Evolutionary conservation across 2,888 invertebrate genomes (phyloP).

Genomic region (Lasioglossum vierecki): DNA sequence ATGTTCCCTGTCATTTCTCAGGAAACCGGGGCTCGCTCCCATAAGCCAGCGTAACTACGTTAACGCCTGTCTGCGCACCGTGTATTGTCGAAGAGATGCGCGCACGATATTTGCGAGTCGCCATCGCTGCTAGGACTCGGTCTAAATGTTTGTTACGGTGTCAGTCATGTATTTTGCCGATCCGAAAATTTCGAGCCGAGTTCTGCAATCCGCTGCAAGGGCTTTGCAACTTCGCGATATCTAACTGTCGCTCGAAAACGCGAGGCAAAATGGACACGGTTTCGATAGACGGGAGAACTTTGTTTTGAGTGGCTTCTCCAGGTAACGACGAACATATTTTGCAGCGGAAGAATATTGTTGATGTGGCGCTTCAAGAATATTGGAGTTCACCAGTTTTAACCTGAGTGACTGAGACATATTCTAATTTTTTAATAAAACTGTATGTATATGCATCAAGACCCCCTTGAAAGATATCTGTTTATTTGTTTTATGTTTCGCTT

Average conservation of each 20-base stretch:
- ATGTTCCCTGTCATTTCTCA: conserved; percentile 28
- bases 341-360: background rate
- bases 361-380: background rate
- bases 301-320: background rate
- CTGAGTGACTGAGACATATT: background rate
- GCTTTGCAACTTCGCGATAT: background rate
- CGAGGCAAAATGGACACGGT: background rate
- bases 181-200: background rate
- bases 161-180: background rate
- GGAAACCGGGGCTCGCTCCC: background rate
- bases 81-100: background rate
- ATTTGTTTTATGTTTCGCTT: no score
- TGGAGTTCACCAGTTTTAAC: background rate
- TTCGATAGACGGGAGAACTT: background rate
- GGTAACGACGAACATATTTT: background rate
- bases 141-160: background rate
- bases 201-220: background rate
- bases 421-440: background rate
- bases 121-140: background rate
- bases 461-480: no score
- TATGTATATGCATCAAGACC: no score
- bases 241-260: background rate
- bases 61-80: background rate
- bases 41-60: background rate
- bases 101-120: background rate